Percentiles rank a stretch among this genome's conserved stretches.
Conservation (phyloP, 1,140 invertebrate species). For the Heliconius hermathena region DNA sequence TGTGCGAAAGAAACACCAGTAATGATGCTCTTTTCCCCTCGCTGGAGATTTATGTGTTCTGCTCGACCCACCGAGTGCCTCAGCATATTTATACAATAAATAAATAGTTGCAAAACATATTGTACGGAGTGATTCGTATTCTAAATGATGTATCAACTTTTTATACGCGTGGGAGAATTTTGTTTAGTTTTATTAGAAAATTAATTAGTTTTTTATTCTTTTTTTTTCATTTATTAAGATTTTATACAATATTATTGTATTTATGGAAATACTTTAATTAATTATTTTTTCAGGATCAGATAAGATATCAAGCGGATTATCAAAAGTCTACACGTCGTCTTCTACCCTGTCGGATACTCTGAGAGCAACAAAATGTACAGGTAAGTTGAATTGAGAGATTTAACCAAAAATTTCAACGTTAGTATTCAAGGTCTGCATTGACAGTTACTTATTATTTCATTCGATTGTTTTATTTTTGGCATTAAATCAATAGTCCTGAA, state of each 20-base stretch:
- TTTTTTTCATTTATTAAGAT: conserved; percentile 16
- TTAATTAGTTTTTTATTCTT: conserved; percentile 23
- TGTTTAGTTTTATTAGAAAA: conserved; percentile 23
- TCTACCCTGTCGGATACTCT: conserved; percentile 72
- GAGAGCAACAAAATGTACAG: conserved; percentile 77
- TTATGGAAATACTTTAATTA: neutral
- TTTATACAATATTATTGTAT: neutral
- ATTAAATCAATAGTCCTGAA: no score
- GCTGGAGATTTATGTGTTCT: conserved; percentile 65
- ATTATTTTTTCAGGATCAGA: conserved; percentile 64
- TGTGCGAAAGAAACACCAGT: conserved; percentile 76
- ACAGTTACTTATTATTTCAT: no score
- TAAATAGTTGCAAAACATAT: conserved; percentile 77
- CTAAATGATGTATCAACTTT: conserved; percentile 61
- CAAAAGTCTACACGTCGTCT: conserved; percentile 71
- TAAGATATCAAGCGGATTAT: conserved; percentile 68
- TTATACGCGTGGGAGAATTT: conserved; percentile 65
- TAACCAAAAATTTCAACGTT: no score
- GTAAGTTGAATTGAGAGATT: conserved; percentile 51
- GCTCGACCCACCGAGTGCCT: conserved; percentile 68
- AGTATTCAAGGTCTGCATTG: no score
- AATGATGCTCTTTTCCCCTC: conserved; percentile 64
- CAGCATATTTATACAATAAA: conserved; percentile 72
- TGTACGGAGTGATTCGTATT: conserved; percentile 54
- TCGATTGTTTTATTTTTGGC: no score